Base-by-base conservation (phyloP, 2,888 invertebrate genomes). In the Hyposoter didymator region DNA sequence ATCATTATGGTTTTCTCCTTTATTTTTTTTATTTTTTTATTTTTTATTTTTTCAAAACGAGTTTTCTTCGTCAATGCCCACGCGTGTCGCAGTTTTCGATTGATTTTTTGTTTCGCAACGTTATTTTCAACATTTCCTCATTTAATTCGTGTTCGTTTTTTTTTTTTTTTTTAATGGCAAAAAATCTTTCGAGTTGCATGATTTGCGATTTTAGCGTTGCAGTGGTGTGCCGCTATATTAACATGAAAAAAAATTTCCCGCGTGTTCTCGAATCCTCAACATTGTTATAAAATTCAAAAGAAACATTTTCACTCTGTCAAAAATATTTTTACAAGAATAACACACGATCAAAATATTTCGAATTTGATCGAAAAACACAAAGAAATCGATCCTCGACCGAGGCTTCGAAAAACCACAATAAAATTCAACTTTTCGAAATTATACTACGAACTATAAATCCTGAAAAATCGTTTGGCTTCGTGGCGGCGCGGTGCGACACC, bases 151-250 rank as follows among this genome's bases (percentile, higher is more conserved):
- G 39, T 59, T 59, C 39, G 35, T 74, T 35, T 82, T 67, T 66
- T 43, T 45, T 74, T 35, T 82, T 67, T 66, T 43, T 35, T 5
- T 45, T 69, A 14, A 74, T 5, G 35, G n/a, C 62, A 28, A 66
- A 55, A 78, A 70, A 70, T 14, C 19, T 47, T 73, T 49, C 12
- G 62, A 90, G 89, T 89, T 91, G 92, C 92, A 92, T 92, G 92
- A 88, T 90, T 91, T 92, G 91, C 88, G 91, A 90, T 90, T 89
- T 92, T 89, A 90, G 90, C 91, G 90, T 93, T 93, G 91, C 92
- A 91, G 92, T 93, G 93, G 93, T 93, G 93, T 93, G 93, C 89
- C 89, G 90, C 91, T 93, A 91, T 89, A 92, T 92, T 92, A 92
- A 92, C 92, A 90, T 85, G 88, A 87, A 87, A 73, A 67, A 70